Evolutionary conservation across 2,797 vertebrate species (phyloP), one percentile per base, ranked within the genome.

Genomic region (Myotis pilosus): DNA sequence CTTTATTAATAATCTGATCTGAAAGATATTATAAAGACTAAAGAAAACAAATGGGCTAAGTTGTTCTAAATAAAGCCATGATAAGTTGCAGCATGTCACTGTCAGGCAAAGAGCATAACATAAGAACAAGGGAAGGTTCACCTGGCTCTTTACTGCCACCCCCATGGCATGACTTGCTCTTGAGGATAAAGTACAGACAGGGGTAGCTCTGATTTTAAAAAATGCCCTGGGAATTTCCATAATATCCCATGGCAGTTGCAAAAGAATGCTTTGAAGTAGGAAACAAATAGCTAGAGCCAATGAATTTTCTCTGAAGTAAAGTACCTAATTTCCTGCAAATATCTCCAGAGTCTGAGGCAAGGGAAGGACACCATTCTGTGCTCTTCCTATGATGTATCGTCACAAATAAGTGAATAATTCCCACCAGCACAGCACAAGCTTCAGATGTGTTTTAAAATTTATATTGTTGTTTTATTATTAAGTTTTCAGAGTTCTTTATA

Each of bases 311-410:
- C 85, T 90, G 60, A 96, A 92, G 55, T 78, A 95, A 97, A 95
- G 47, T 76, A 85, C 94, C 90, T 92, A 92, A 96, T 97, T 97
- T 97, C 96, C 97, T 97, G 95, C 78, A 94, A 93, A 96, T 88
- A 96, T 96, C 92, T 83, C n/a, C 55, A 89, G 74, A 95, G 69
- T 90, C 87, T 90, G 60, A 60, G 78, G 53, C 84, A 66, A 30
- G 30, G 69, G 57, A 81, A 88, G 75, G 87, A 89, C 72, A 95
- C 20, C 84, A 94, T 81, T 72, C 81, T 55, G 30, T 68, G 85
- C 57, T 89, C 85, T 96, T 92, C 47, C 49, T 51, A 57, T 49
- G 92, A 91, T 47, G 23, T 53, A 62, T 76, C 64, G 60, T 71
- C 15, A 22, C 64, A 95, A 91, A 96, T 89, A 95, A 92, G 84